Conservation (phyloP, 1,140 invertebrate genomes). For the Parasteatoda tepidariorum region DNA sequence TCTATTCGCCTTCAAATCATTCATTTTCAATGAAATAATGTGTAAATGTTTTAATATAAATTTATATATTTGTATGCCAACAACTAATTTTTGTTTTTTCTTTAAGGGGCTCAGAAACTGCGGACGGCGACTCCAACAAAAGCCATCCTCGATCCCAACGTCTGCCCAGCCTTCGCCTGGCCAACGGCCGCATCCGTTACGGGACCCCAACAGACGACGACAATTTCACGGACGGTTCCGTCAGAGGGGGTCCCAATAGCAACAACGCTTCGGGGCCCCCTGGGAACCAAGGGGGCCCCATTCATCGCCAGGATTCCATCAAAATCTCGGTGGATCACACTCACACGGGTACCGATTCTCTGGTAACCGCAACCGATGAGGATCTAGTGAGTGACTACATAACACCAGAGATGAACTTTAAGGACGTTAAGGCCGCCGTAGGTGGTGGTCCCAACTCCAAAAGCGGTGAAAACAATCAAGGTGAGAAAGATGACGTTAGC, state of each 20-base stretch:
- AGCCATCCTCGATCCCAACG: conserved; percentile 15
- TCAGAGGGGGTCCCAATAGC: conserved; percentile 20
- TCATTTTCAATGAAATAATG: no score
- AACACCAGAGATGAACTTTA: conserved; percentile 73
- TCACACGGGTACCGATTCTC: conserved; percentile 46
- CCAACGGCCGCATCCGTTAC: conserved; percentile 69
- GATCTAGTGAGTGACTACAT: conserved; percentile 80
- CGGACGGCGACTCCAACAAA: conserved; percentile 46
- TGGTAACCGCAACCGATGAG: conserved; percentile 52
- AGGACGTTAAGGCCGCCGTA: conserved; percentile 62
- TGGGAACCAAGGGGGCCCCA: conserved; percentile 40
- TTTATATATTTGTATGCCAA: no score
- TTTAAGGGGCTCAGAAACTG: conserved; percentile 43
- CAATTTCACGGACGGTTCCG: conserved; percentile 4
- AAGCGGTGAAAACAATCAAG: conserved; percentile 17
- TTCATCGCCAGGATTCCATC: conserved; percentile 56
- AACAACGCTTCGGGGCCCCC: conserved; percentile 28
- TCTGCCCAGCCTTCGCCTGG: conserved; percentile 71
- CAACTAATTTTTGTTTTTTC: neutral
- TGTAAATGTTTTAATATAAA: no score
- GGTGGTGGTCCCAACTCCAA: conserved; percentile 64
- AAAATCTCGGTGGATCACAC: conserved; percentile 55
- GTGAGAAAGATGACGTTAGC: conserved; percentile 85
- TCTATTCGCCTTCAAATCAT: no score
- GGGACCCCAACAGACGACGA: conserved; percentile 39